Percentiles rank a stretch among this genome's conserved stretches.
Evolutionary conservation across 2,113 vertebrate genomes (phyloP).

Genomic region (Fukomys damarensis): DNA sequence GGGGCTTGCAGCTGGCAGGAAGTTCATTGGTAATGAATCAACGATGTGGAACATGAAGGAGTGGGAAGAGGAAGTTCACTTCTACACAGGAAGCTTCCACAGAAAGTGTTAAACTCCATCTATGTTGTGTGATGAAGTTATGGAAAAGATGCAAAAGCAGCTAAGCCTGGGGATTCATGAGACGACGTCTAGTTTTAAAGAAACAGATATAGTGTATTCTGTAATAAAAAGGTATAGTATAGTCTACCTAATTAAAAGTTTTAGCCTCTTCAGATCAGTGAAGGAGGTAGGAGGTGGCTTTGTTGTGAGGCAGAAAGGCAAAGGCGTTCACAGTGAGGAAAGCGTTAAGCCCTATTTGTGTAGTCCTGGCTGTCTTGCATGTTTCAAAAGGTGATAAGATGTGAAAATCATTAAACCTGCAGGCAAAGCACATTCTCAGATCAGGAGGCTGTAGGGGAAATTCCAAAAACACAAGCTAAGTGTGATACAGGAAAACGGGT

Average conservation of each 20-base stretch:
- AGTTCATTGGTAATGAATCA: not conserved
- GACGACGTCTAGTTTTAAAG: not conserved
- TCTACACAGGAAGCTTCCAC: not conserved
- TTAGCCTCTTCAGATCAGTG: not conserved
- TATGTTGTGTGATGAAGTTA: not conserved
- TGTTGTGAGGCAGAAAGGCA: not conserved
- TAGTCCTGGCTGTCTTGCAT: not conserved
- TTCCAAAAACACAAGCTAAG: not conserved
- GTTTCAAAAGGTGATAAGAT: not conserved
- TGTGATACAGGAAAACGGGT: not conserved
- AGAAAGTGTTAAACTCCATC: not conserved
- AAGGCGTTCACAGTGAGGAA: not conserved
- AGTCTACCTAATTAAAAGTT: not conserved
- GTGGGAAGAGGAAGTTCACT: not conserved
- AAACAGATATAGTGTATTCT: not conserved
- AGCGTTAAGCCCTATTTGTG: not conserved
- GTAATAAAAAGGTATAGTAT: not conserved
- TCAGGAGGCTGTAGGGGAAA: not conserved
- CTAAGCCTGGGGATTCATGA: not conserved
- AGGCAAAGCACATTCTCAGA: not conserved
- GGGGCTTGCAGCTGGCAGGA: not conserved
- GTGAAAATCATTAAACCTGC: not conserved
- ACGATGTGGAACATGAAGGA: accelerated
- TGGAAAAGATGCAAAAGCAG: not conserved
- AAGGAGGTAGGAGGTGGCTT: not conserved